phyloP scores from a whole-genome alignment of 2,113 vertebrate species.

The Zingel zingel region DNA sequence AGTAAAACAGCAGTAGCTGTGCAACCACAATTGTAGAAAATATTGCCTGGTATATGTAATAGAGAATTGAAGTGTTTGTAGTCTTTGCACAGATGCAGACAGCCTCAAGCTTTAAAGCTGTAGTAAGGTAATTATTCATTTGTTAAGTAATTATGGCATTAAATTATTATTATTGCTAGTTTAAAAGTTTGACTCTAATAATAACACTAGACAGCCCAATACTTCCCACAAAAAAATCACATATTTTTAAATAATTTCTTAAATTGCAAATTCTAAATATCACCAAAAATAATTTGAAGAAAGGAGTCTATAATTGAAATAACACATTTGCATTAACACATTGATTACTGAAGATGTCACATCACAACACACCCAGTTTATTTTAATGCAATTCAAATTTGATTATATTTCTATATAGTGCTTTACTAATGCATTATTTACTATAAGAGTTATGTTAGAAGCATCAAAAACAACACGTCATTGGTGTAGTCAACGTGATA shows the following conservation, averaged over 20 bases:
- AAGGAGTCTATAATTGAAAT: constrained; percentile 22
- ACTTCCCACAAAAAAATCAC: background rate
- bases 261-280: constrained; percentile 22
- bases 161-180: background rate
- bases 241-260: constrained; percentile 5
- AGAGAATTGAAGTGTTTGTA: background rate
- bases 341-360: constrained; percentile 15
- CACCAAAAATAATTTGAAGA: background rate
- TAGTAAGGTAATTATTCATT: background rate
- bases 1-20: background rate
- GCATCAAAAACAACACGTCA: background rate
- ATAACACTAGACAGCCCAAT: background rate
- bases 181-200: background rate
- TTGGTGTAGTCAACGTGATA: no score
- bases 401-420: background rate
- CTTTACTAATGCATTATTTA: constrained; percentile 10
- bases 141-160: background rate
- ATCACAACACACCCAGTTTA: background rate
- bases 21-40: background rate
- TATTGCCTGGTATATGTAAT: background rate
- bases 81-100: no score
- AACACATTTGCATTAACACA: constrained; percentile 37
- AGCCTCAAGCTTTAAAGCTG: background rate
- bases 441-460: background rate
- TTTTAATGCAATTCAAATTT: background rate